Conservation (phyloP, 2,888 invertebrate genomes). For the Scaptomyza flava region DNA sequence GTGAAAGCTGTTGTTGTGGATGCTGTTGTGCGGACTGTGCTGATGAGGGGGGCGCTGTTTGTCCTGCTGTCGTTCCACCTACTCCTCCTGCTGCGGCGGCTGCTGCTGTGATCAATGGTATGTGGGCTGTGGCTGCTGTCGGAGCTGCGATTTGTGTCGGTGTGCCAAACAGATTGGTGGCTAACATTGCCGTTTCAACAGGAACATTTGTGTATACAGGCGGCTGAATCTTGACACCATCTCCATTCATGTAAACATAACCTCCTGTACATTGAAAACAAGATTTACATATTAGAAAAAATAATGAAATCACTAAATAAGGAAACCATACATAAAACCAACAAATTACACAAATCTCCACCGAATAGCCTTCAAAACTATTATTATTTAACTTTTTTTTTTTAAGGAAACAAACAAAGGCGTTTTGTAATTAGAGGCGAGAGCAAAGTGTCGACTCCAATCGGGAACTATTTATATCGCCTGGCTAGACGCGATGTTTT, state of each 20-base stretch:
- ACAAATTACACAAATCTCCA: not conserved
- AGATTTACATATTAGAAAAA: not conserved
- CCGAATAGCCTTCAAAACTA: not conserved
- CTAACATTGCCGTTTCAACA: conserved; percentile 86
- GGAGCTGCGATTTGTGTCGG: conserved; percentile 81
- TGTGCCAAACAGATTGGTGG: conserved; percentile 83
- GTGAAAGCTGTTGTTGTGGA: conserved; percentile 10
- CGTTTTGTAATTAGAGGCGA: conserved; percentile 12
- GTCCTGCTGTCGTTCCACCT: conserved; percentile 75
- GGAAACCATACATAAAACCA: too few species aligned
- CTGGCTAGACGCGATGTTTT: conserved; percentile 31
- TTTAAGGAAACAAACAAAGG: not conserved
- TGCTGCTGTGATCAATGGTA: conserved; percentile 81
- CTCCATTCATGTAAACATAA: conserved; percentile 93
- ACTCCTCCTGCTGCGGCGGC: conserved; percentile 80
- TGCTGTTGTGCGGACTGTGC: conserved; percentile 53
- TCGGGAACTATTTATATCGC: conserved; percentile 15
- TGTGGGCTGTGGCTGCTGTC: conserved; percentile 78
- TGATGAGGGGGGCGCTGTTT: conserved; percentile 65
- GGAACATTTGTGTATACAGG: conserved; percentile 89
- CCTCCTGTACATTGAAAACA: conserved; percentile 82
- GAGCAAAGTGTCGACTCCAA: not conserved
- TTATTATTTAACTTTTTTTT: not conserved
- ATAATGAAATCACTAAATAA: not conserved
- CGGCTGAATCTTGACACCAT: conserved; percentile 88